phyloP scores from a whole-genome alignment of 2,797 vertebrate species.

The Liasis olivaceus region DNA sequence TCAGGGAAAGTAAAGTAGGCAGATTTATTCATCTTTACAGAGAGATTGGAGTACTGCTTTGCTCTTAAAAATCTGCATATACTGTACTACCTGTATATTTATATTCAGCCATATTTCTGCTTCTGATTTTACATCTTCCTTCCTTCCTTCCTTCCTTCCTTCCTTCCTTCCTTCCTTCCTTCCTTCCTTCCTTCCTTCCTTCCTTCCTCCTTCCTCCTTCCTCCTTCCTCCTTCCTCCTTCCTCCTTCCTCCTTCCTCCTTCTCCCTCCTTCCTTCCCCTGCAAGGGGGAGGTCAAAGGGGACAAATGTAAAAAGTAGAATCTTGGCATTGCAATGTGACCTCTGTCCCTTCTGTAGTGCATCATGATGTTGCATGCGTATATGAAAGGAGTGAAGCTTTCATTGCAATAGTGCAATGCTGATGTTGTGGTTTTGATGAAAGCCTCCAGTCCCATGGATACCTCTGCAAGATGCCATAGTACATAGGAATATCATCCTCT shows the following conservation, averaged over 20 bases:
- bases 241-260: too few species aligned
- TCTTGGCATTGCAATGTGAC: too few species aligned
- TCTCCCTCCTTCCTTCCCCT: too few species aligned
- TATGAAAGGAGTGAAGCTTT: not conserved
- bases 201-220: not conserved
- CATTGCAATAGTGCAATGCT: too few species aligned
- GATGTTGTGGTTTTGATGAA: not conserved
- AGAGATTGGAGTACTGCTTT: not conserved
- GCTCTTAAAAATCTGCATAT: not conserved
- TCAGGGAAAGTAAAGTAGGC: not conserved
- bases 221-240: too few species aligned
- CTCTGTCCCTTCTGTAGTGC: too few species aligned
- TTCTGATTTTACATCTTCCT: not conserved
- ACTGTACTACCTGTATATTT: not conserved
- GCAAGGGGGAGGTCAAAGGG: too few species aligned
- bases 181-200: not conserved
- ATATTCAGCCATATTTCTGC: not conserved
- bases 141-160: accelerated
- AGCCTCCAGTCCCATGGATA: not conserved
- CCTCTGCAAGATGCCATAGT: not conserved
- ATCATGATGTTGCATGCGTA: too few species aligned
- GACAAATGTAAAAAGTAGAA: too few species aligned
- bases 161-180: too few species aligned
- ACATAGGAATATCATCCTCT: not conserved
- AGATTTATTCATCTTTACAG: not conserved